These are phyloP conservation scores for Takifugu bimaculatus DNA, from an alignment of 2,113 vertebrate genomes.

Conservation along the genomic window DNA sequence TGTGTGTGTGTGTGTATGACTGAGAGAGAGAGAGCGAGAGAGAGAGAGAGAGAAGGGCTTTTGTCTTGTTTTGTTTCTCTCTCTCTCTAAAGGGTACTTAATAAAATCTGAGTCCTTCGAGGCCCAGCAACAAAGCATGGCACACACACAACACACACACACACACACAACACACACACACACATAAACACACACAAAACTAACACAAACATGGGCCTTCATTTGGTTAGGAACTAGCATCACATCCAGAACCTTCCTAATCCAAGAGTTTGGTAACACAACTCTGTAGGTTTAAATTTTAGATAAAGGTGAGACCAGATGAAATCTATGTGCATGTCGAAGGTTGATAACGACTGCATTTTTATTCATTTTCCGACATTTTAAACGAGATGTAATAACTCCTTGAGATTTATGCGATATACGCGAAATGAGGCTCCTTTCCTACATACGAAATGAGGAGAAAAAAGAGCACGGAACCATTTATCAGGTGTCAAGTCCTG, in stretches of 20 bases:
- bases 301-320: too few relatives aligned
- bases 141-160: conserved; percentile 13
- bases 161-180: conserved; percentile 15
- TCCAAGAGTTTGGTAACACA: conserved; percentile 20
- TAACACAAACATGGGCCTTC: conserved; percentile 21
- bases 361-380: too few relatives aligned
- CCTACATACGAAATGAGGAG: not conserved
- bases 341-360: too few relatives aligned
- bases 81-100: conserved; percentile 77
- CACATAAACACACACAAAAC: not conserved
- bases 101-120: conserved; percentile 75
- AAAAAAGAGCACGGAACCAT: not conserved
- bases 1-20: not conserved
- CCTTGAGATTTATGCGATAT: too few relatives aligned
- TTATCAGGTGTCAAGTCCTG: not conserved
- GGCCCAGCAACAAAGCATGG: conserved; percentile 65
- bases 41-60: conserved; percentile 50
- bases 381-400: too few relatives aligned
- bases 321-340: too few relatives aligned
- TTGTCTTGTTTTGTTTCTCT: conserved; percentile 69
- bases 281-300: too few relatives aligned
- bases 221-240: conserved; percentile 67
- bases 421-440: too few relatives aligned
- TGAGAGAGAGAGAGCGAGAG: conserved; percentile 10
- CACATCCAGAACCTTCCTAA: conserved; percentile 66